A percentile compares a stretch with the other conserved stretches of the same genome.
phyloP scores from a whole-genome alignment of 2,113 vertebrate species.

The Syngnathus floridae region DNA sequence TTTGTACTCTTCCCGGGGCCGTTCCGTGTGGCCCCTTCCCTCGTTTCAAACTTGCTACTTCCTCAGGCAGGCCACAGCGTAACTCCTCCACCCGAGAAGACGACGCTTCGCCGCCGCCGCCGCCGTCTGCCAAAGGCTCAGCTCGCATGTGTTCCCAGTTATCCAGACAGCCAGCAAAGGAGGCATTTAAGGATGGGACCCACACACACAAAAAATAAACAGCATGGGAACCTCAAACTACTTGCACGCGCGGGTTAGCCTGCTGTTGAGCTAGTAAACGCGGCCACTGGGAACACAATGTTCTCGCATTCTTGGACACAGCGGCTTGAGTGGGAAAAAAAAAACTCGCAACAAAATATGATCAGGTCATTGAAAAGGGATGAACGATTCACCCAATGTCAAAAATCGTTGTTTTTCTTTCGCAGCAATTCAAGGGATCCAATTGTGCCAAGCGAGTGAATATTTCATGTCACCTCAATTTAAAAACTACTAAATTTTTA shows the following conservation, averaged over 20 bases:
- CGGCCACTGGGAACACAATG: constrained; percentile 1
- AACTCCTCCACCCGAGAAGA: constrained; percentile 33
- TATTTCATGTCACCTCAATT: constrained; percentile 5
- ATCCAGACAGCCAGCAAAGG: constrained; percentile 23
- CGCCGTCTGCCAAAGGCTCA: constrained; percentile 31
- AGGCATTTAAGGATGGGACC: constrained; percentile 23
- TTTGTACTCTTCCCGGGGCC: constrained; percentile 35
- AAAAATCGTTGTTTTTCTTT: no score
- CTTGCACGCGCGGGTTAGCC: not conserved
- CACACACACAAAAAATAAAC: constrained; percentile 10
- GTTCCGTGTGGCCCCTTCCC: constrained; percentile 52
- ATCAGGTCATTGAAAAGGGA: no score
- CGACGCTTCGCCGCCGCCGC: constrained; percentile 22
- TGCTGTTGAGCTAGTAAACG: constrained; percentile 13
- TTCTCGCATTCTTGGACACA: not conserved
- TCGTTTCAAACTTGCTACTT: constrained; percentile 40
- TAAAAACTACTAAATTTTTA: constrained; percentile 6
- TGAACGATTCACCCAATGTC: no score
- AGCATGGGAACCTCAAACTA: not conserved
- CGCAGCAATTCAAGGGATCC: not conserved
- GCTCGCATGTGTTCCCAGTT: constrained; percentile 59
- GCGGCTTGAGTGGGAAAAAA: no score
- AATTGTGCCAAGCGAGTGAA: not conserved
- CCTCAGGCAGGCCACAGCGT: constrained; percentile 31
- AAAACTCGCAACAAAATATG: no score